These are phyloP conservation scores for Melanotaenia trifasciata DNA, from an alignment of 2,797 vertebrate genomes.

Conservation along the genomic window DNA sequence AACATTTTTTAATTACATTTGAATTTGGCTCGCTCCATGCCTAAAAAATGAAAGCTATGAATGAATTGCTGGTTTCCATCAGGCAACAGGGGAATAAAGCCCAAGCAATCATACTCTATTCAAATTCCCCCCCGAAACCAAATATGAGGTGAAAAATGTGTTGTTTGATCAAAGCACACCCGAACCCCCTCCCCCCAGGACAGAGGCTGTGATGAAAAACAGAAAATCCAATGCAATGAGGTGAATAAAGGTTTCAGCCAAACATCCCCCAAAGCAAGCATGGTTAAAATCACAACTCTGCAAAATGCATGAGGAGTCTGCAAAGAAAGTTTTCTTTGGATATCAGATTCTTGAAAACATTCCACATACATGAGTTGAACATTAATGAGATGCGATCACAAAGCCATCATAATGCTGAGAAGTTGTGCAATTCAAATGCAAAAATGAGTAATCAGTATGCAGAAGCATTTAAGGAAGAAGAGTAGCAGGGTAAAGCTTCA, in stretches of 20 bases:
- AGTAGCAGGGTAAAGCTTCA: background rate
- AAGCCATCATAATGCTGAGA: constrained; percentile 71
- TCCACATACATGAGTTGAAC: constrained; percentile 76
- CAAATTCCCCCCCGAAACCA: constrained; percentile 80
- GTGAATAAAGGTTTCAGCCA: constrained; percentile 70
- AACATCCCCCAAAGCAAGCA: constrained; percentile 70
- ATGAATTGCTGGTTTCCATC: constrained; percentile 81
- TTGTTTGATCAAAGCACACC: constrained; percentile 57
- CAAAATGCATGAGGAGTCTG: constrained; percentile 64
- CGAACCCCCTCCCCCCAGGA: constrained; percentile 17
- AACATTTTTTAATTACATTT: constrained; percentile 6
- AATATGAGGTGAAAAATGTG: constrained; percentile 68
- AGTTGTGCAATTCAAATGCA: background rate
- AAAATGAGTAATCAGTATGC: background rate
- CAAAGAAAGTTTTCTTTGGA: constrained; percentile 79
- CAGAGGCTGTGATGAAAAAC: constrained; percentile 70
- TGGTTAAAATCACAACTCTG: constrained; percentile 55
- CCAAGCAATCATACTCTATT: constrained; percentile 66
- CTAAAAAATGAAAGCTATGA: constrained; percentile 74
- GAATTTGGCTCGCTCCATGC: constrained; percentile 67
- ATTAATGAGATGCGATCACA: constrained; percentile 81
- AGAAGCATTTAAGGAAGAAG: constrained; percentile 2
- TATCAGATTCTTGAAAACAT: constrained; percentile 79
- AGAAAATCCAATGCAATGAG: constrained; percentile 68
- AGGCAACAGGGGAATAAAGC: constrained; percentile 78